phyloP scores from a whole-genome alignment of 2,888 invertebrate genomes.

The Stenotaenia linearis region DNA sequence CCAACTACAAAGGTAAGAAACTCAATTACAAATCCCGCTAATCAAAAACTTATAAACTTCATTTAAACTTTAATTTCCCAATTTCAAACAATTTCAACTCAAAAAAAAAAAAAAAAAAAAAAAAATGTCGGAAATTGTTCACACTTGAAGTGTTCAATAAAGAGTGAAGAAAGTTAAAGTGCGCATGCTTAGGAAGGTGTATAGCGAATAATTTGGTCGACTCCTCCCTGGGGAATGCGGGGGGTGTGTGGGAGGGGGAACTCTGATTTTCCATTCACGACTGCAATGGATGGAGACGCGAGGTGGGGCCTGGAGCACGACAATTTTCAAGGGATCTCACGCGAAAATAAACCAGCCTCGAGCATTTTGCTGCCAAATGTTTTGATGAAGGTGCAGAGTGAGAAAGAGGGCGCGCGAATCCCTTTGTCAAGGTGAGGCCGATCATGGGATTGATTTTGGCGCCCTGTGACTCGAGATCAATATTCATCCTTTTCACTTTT shows the following conservation, averaged over 20 bases:
- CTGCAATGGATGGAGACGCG: background rate
- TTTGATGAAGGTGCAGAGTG: background rate
- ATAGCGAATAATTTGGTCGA: slow-evolving; percentile 11
- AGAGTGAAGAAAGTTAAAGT: background rate
- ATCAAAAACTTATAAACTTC: too few relatives aligned
- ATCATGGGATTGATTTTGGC: slow-evolving; percentile 8
- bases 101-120: background rate
- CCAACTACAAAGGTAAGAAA: background rate
- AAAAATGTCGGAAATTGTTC: background rate
- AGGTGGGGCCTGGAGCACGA: background rate
- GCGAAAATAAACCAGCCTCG: slow-evolving; percentile 2
- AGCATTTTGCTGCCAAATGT: slow-evolving; percentile 12
- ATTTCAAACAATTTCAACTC: too few relatives aligned
- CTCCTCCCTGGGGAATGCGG: background rate
- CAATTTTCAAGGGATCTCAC: slow-evolving; percentile 23
- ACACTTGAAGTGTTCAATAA: background rate
- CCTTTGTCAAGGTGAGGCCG: slow-evolving; percentile 16
- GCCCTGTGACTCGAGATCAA: background rate
- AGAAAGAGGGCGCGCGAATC: background rate
- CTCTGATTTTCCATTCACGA: background rate
- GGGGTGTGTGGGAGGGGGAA: background rate
- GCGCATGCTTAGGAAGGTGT: slow-evolving; percentile 16
- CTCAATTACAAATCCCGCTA: background rate
- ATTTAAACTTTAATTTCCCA: too few relatives aligned
- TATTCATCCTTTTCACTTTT: slow-evolving; percentile 1